These are phyloP conservation scores for Papilio helenus DNA, from an alignment of 1,140 invertebrate genomes.

Conservation along the genomic window DNA sequence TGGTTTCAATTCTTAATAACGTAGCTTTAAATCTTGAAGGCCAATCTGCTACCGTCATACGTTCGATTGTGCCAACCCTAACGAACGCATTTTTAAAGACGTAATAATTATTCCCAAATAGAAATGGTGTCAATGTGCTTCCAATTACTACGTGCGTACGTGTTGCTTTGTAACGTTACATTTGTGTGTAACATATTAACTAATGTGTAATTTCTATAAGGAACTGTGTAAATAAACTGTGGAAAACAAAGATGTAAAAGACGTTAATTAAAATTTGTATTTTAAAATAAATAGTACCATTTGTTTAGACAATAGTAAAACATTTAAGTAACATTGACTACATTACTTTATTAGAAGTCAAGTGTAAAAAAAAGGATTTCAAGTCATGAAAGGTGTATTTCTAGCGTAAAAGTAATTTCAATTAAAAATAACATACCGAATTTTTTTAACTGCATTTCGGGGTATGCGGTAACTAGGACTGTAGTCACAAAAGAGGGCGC, in stretches of 20 bases:
- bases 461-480: neutral
- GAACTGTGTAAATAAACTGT: neutral
- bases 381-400: neutral
- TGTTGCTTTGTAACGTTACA: neutral
- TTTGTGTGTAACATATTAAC: neutral
- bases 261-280: no score
- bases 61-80: neutral
- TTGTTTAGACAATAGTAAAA: no score
- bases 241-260: no score
- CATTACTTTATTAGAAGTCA: neutral
- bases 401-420: neutral
- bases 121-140: conserved; percentile 29
- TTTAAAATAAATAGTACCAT: no score
- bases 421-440: neutral
- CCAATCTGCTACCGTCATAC: neutral
- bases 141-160: conserved; percentile 12
- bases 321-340: no score
- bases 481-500: conserved; percentile 1
- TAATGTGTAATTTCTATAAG: neutral
- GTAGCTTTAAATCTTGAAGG: no score
- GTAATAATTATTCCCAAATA: conserved; percentile 34
- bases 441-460: neutral
- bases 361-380: neutral
- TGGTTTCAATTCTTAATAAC: no score
- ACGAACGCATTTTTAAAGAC: neutral